These are phyloP conservation scores for Falco naumanni DNA, from an alignment of 2,797 vertebrate genomes.

Conservation along the genomic window DNA sequence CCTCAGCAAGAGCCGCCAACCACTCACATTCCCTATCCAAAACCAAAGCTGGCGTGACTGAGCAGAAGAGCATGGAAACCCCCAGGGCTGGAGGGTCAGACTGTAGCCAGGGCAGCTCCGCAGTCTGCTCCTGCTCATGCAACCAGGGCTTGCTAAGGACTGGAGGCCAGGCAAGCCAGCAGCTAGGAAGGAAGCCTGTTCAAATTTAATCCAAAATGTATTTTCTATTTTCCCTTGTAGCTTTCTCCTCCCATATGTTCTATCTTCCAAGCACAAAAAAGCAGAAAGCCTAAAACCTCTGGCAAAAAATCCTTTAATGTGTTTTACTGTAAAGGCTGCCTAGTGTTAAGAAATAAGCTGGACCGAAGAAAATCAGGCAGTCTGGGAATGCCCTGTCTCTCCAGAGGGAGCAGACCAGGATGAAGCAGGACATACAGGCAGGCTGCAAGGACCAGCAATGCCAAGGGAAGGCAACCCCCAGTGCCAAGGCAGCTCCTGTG, in stretches of 20 bases:
- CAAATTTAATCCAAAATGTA: conserved; percentile 45
- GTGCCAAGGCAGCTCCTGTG: not conserved
- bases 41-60: not conserved
- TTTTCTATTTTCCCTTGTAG: conserved; percentile 45
- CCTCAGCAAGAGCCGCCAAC: not conserved
- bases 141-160: not conserved
- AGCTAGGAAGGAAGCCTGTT: not conserved
- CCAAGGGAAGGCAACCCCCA: not conserved
- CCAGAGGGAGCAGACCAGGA: not conserved
- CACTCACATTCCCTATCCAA: not conserved
- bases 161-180: not conserved
- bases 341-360: conserved; percentile 16
- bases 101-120: not conserved
- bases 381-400: not conserved
- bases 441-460: not conserved
- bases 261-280: conserved; percentile 37
- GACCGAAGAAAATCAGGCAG: conserved; percentile 10
- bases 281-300: conserved; percentile 40
- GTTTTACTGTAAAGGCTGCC: conserved; percentile 29
- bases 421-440: not conserved
- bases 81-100: not conserved
- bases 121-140: not conserved
- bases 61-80: not conserved
- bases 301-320: conserved; percentile 36
- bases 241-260: conserved; percentile 26